Evolutionary conservation across 2,113 vertebrate genomes (phyloP), one percentile per base, ranked within the genome.

Genomic region (Protomyctophum bolini): DNA sequence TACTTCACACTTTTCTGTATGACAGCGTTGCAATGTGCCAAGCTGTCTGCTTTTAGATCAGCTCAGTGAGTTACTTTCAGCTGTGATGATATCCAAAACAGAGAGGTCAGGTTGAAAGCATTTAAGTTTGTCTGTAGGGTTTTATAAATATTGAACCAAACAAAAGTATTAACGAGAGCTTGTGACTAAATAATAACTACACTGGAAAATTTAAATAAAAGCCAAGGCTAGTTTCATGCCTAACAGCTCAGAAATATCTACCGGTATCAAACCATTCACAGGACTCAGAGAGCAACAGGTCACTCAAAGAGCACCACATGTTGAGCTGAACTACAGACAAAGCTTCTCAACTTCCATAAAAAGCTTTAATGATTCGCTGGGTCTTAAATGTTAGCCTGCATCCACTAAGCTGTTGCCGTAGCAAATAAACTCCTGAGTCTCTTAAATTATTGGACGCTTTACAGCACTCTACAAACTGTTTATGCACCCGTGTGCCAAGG

Each of bases 241-340:
- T 6, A 33, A 51, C 4, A n/a, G 60, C 75, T 77, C 68, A 58
- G 63, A 73, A 72, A 83, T 69, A 41, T 3, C 72, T 67, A 77
- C 62, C 47, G 78, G 77, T 83, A 85, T 83, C 66, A 77, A 75
- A 85, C 79, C 75, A 79, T 67, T 74, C 74, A 67, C 70, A 79
- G 58, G 61, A 66, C 72, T 76, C 29, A 28, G 81, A 50, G 67
- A 80, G 72, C 75, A 81, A 86, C 81, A 41, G 33, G 33, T 41
- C 33, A 41, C 33, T 41, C 33, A 41, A 41, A 86, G 81, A 76
- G 56, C 78, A 85, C 3, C 1, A 72, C 75, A 72, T 51, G 61
- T 76, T 79, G 33, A 41, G 33, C 33, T 41, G 33, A 41, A 41
- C 33, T 41, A 41, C 33, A 41, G 33, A 41, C 33, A 41, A 62